Conservation (phyloP, 2,888 invertebrate species). For the Acronicta aceris region DNA sequence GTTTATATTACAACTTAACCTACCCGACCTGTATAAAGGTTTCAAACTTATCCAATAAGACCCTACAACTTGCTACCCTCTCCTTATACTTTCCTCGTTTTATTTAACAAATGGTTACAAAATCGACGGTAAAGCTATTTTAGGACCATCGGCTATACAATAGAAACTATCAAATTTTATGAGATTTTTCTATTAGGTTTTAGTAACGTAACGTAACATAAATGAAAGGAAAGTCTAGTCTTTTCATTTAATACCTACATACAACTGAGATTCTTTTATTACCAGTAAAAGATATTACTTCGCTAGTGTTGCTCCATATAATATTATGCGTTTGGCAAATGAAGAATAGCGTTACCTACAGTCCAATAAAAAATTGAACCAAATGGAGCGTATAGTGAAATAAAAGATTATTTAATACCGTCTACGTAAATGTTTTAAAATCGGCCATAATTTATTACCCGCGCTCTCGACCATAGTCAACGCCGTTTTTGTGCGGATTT, state of each 20-base stretch:
- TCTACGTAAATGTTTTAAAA: slow-evolving; percentile 43
- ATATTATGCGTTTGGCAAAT: slow-evolving; percentile 13
- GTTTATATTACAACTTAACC: slow-evolving; percentile 83
- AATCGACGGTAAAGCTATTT: slow-evolving; percentile 48
- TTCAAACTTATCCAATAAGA: slow-evolving; percentile 85
- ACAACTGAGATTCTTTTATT: slow-evolving; percentile 17
- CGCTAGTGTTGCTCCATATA: slow-evolving; percentile 1
- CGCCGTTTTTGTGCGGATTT: slow-evolving; percentile 43
- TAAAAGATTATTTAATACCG: slow-evolving; percentile 25
- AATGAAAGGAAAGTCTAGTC: slow-evolving; percentile 14
- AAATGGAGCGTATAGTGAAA: slow-evolving; percentile 31
- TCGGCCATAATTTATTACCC: slow-evolving; percentile 44
- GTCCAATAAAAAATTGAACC: slow-evolving; percentile 19
- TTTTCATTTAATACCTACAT: slow-evolving; percentile 9
- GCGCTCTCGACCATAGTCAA: slow-evolving; percentile 33
- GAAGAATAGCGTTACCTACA: slow-evolving; percentile 3
- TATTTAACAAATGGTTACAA: slow-evolving; percentile 63
- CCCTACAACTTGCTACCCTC: slow-evolving; percentile 65
- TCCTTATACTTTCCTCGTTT: slow-evolving; percentile 63
- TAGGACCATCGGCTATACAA: slow-evolving; percentile 29
- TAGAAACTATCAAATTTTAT: slow-evolving; percentile 48
- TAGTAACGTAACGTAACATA: slow-evolving; percentile 12
- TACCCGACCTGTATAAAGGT: slow-evolving; percentile 73
- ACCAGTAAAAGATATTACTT: slow-evolving; percentile 15
- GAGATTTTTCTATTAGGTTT: slow-evolving; percentile 38